Evolutionary conservation across 2,797 vertebrate genomes (phyloP), one percentile per base, ranked within the genome.

Genomic region (Neoniphon sammara): DNA sequence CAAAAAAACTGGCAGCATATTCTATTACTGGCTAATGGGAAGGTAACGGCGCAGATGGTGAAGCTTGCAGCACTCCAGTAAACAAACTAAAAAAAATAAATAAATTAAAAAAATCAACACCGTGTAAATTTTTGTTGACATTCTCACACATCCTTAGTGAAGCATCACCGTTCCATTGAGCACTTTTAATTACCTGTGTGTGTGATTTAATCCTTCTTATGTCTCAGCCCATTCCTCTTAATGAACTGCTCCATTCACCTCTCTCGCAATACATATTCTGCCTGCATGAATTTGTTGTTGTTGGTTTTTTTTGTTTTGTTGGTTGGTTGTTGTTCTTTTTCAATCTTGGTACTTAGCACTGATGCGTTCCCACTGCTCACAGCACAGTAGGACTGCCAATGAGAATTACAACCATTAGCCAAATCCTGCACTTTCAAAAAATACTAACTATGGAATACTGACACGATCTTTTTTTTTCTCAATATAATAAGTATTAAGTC

Each of bases 171-270:
- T 90, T 93, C 84, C 88, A 86, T 76, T 88, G 73, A 89, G 71
- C 78, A 87, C 83, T 88, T 93, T 93, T 94, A 94, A 94, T 94
- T 93, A 93, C 87, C 92, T n/a, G n/a, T 92, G 89, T 73, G 81
- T 85, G 87, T 73, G 84, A 89, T 93, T 92, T 91, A 92, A 94
- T 93, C 87, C 85, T 86, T 92, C 80, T 82, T 81, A 82, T 84
- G 89, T 90, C 86, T 88, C 88, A 80, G 81, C 85, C 83, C 78
- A 92, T 92, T 92, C 87, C 80, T 92, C 88, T 90, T 93, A 90
- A 93, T 93, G 90, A 93, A 86, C 77, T 85, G 89, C 91, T 91
- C 89, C 88, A 87, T 89, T 91, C 91, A 86, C 68, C 87, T 86
- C 75, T 54, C n/a, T 75, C 81, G 91, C 82, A 84, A 85, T 73